Base-by-base conservation (phyloP, 2,888 invertebrate species). In the Phorcus lineatus region DNA sequence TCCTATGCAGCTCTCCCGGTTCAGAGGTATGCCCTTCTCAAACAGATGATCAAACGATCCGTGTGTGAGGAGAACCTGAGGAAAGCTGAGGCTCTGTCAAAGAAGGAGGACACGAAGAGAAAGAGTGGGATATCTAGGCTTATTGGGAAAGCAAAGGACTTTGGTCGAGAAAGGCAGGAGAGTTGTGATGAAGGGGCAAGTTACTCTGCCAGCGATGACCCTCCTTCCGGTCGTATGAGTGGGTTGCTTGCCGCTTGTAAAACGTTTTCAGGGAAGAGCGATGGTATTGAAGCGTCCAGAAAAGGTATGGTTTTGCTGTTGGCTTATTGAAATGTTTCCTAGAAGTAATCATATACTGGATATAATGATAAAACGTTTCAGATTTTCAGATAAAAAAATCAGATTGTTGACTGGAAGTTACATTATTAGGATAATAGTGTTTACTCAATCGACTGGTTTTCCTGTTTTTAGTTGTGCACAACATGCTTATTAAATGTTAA, bases 201-300 rank as follows among this genome's bases (percentile, higher is more conserved):
- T 47, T 36, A 47, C 36, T 57, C 77, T 40, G 62, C 36, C 24
- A 28, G 62, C 4, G 19, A 22, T 31, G 40, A 19, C 47, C 19
- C 24, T 53, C 74, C 36, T 17, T 31, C 36, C 3, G 74, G 62
- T 16, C 80, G 80, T 13, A 36, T 78, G 13, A 55, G 77, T n/a
- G 77, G 80, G 16, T 74, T 82, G 40, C 75, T 84, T 17, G 74
- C 80, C n/a, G 55, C 81, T 24, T 84, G 84, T 79, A 74, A 78
- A 78, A 66, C 78, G n/a, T 84, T 84, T 78, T 81, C 82, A 13
- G 84, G 84, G 9, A 54, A 77, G 24, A 54, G 80, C 1, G 81
- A 84, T 54, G 80, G 78, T 36, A 53, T 78, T 28, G 78, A 70
- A 31, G 17, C 54, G 28, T 28, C 53, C 16, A 57, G 19, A n/a